Conservation (phyloP, 1,140 invertebrate species). For the Trinorchestia longiramus region DNA sequence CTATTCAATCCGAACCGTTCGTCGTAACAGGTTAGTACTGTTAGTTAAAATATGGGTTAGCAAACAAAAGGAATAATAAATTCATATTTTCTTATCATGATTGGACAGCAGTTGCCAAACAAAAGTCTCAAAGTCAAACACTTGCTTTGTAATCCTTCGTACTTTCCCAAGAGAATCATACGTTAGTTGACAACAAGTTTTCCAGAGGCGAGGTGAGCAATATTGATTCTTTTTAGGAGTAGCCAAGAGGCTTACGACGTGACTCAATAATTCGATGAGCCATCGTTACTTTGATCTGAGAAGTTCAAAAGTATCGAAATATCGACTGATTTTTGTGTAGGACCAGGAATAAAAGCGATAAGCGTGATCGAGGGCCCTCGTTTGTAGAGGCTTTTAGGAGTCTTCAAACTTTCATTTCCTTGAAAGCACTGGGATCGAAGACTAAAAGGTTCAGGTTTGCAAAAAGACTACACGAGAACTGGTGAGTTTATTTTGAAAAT, state of each 20-base stretch:
- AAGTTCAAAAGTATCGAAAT: not conserved
- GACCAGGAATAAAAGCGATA: not conserved
- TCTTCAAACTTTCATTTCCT: not conserved
- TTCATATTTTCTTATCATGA: no score
- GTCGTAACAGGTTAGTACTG: no score
- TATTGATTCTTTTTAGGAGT: not conserved
- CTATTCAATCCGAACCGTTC: no score
- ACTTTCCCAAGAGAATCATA: no score
- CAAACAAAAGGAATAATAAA: no score
- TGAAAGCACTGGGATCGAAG: not conserved
- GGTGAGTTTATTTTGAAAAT: not conserved
- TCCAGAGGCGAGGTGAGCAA: not conserved
- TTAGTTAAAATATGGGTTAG: no score
- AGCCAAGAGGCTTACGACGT: not conserved
- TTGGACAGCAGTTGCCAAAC: no score
- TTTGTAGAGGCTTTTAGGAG: not conserved
- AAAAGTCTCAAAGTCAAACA: no score
- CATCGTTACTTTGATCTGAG: not conserved
- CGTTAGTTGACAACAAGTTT: no score
- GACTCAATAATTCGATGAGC: not conserved
- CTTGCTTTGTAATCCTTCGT: no score
- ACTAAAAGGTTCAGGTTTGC: not conserved
- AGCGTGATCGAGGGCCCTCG: not conserved
- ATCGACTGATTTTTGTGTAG: not conserved
- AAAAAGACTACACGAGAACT: not conserved